Evolutionary conservation across 2,113 vertebrate species (phyloP), one percentile per base, ranked within the genome.

Genomic region (Tenrec ecaudatus): DNA sequence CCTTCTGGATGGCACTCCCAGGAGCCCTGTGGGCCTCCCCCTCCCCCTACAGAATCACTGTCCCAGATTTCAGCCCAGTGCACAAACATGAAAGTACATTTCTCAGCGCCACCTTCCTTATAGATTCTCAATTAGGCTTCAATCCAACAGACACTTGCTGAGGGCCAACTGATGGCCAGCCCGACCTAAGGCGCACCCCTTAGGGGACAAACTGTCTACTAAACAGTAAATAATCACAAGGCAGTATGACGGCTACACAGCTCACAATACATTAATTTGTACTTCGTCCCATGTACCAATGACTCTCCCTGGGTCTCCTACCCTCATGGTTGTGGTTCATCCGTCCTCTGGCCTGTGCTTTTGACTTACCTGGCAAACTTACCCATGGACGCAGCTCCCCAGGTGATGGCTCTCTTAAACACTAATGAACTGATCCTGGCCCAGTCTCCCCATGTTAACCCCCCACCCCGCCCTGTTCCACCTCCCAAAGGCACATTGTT

Each of bases 401-500:
- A 2, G 0, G 0, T 20, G 43, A 14, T 1, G 14, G 85, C 20
- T 38, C 89, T 82, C 90, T 64, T 22, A 22, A 95, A 76, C 16
- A 27, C 57, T 31, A 40, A 43, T 15, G 40, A 58, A 43, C 27
- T 57, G 80, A 66, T 17, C 60, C 57, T 77, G 86, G 36, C 43
- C 17, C 57, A 1, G 47, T 43, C 93, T 86, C 38, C 73, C 23
- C 40, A 76, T 73, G 23, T 1, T 17, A 53, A 8, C 60, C 27
- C 89, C 62, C 82, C 79, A 47, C 77, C 29, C 31, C 53, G 2
- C 33, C 47, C 78, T 1, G 29, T 8, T 75, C n/a, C 71, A 53
- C 11, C 10, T 80, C 23, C 78, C 71, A 92, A 91, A 95, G 66
- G 58, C 40, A 93, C 94, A 90, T 0, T 76, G 93, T 14, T 16